phyloP scores from a whole-genome alignment of 2,113 vertebrate genomes.

The Rhinichthys klamathensis region DNA sequence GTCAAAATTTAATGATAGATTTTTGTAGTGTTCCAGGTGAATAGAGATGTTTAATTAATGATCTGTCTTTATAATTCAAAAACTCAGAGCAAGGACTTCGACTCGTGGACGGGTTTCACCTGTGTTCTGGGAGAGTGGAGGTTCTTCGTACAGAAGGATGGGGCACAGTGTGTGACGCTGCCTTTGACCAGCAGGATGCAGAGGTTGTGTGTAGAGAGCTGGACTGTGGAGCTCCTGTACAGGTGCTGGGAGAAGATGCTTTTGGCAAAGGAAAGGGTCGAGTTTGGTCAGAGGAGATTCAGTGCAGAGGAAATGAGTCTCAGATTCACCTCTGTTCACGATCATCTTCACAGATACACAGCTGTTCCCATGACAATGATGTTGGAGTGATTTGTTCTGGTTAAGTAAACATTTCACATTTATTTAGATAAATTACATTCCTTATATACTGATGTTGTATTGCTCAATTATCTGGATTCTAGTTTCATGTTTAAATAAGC shows the following conservation, averaged over 20 bases:
- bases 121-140: conserved; percentile 32
- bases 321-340: neutral
- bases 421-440: too few relatives aligned
- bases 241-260: too few relatives aligned
- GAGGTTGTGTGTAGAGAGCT: too few relatives aligned
- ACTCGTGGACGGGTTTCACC: neutral
- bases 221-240: too few relatives aligned
- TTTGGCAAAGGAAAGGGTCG: too few relatives aligned
- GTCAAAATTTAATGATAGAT: neutral
- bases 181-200: neutral
- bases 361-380: neutral
- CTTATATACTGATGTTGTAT: too few relatives aligned
- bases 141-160: neutral
- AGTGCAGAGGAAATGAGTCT: neutral
- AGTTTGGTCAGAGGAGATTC: too few relatives aligned
- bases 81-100: neutral
- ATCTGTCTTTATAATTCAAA: neutral
- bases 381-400: neutral
- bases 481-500: too few relatives aligned
- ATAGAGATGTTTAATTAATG: neutral
- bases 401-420: neutral
- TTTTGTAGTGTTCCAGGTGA: neutral
- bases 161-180: neutral
- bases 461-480: too few relatives aligned
- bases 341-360: neutral